Evolutionary conservation across 2,888 invertebrate species (phyloP), one percentile per base, ranked within the genome.

Genomic region (Microchrysa polita): DNA sequence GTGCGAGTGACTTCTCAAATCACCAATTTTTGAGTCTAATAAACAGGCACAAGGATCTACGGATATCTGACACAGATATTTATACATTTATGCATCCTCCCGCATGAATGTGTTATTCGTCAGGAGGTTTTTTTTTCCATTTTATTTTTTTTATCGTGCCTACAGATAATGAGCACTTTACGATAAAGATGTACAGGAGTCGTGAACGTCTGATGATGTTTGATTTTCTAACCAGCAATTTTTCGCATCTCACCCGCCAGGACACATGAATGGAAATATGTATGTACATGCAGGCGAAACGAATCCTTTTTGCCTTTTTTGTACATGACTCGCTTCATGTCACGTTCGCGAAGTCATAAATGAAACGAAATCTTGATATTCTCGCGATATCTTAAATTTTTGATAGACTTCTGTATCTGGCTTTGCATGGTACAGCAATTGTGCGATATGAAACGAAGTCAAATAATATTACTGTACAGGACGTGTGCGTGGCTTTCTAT

Each of bases 351-450:
- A 55, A 18, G 55, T 20, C 55, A 16, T 55, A 55, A 55, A 55
- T 55, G 55, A 55, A 55, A 5, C 10, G 55, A 55, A 55, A 55
- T 55, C 55, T 55, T 55, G 55, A 55, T 55, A 55, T 18, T 55
- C 55, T 16, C 55, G 55, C 2, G 27, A 2, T 55, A 55, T 55
- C 55, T 10, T 55, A 20, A 55, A 55, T 55, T 10, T 55, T 55
- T 55, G 2, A 55, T 55, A n/a, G n/a, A n/a, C n/a, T n/a, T n/a
- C n/a, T n/a, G n/a, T n/a, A n/a, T n/a, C n/a, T n/a, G n/a, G n/a
- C n/a, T n/a, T n/a, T n/a, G n/a, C n/a, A 18, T 20, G 55, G 18
- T 52, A 16, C 18, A 16, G 22, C 20, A 55, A 20, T n/a, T n/a
- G n/a, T 20, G 22, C 18, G 48, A n/a, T n/a, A 12, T 12, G 48